A percentile compares a stretch with the other conserved stretches of the same genome.
phyloP scores from a whole-genome alignment of 2,888 invertebrate genomes.

The Baronia brevicornis region DNA sequence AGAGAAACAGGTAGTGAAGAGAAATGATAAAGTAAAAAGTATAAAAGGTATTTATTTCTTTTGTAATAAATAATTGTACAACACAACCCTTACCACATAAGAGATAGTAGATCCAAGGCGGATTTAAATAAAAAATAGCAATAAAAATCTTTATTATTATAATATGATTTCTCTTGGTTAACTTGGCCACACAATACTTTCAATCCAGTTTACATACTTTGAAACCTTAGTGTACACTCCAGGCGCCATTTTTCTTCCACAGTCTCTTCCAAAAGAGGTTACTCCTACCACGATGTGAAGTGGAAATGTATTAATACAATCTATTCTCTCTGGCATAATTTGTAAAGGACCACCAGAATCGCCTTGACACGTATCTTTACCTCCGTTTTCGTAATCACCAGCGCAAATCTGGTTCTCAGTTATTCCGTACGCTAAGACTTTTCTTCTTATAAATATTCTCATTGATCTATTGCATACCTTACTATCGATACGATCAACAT shows the following conservation, averaged over 20 bases:
- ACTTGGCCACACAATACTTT: constrained; percentile 61
- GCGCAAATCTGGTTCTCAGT: constrained; percentile 57
- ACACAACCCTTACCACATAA: too few relatives aligned
- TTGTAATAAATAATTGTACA: too few relatives aligned
- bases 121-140: too few relatives aligned
- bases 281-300: constrained; percentile 64
- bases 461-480: constrained; percentile 52
- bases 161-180: too few relatives aligned
- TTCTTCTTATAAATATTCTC: constrained; percentile 49
- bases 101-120: too few relatives aligned
- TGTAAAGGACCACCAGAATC: constrained; percentile 70
- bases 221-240: constrained; percentile 70
- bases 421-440: constrained; percentile 47
- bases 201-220: constrained; percentile 66
- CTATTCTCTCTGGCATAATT: constrained; percentile 48
- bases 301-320: constrained; percentile 53
- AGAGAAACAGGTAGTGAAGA: too few relatives aligned
- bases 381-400: constrained; percentile 61
- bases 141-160: too few relatives aligned
- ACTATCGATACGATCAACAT: constrained; percentile 50
- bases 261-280: constrained; percentile 72
- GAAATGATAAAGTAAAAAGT: too few relatives aligned
- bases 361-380: constrained; percentile 66
- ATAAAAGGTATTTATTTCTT: too few relatives aligned
- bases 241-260: constrained; percentile 67